Evolutionary conservation across 2,888 invertebrate species (phyloP), one percentile per base, ranked within the genome.

Genomic region (Macaria liturata): DNA sequence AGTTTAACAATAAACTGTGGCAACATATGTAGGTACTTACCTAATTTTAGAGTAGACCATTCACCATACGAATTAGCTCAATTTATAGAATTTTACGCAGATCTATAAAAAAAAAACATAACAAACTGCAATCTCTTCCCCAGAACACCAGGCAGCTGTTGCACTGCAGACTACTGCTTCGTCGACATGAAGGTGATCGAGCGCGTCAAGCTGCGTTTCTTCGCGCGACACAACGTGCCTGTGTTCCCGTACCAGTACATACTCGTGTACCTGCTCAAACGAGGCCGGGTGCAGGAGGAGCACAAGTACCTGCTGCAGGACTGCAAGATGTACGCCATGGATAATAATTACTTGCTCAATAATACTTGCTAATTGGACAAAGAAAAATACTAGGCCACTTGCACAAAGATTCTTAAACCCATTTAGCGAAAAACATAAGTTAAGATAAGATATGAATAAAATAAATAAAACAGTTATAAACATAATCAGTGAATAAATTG

Each of bases 131-230:
- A 1, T 5, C 8, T 3, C 4, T 4, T 45, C 45, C 20, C 6
- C 73, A 91, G 91, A 48, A 91, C 91, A 0, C 91, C 91, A 0
- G 91, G 91, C 31, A 91, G 90, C 63, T 91, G 91, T 62, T 91
- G 91, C 68, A 78, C 86, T 0, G 91, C 90, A 0, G 90, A 91
- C 65, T 91, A 91, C 63, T 91, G 91, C 66, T 91, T 91, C 63
- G 91, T 91, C 1, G 91, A 91, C 66, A 89, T 91, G 89, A 91
- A 90, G 65, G 84, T 91, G 37, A 91, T 91, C 50, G 90, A 91
- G 68, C 71, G 89, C 49, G 87, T 91, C 4, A 91, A 90, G 60
- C 76, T 91, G 6, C 76, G 84, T 1, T 91, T 91, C 68, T 91
- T 91, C 69, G 84, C 88, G 9, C 86, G 86, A 9, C 91, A 91